Base-by-base conservation (phyloP, 2,888 invertebrate genomes). In the Noctua fimbriata region DNA sequence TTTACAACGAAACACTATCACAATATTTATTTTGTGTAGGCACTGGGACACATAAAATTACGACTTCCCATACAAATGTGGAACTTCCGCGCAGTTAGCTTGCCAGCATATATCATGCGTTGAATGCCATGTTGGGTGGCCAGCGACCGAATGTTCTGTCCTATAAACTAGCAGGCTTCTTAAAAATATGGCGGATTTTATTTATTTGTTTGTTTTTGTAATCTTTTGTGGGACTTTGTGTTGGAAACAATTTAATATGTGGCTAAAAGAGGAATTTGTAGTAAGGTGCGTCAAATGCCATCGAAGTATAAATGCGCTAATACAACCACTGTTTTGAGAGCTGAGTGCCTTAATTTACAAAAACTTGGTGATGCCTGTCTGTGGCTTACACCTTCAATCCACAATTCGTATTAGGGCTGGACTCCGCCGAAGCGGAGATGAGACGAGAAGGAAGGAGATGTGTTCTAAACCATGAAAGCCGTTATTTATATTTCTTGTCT, bases 21-120 rank as follows among this genome's bases (percentile, higher is more conserved):
- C 73, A 85, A 78, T 78, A 79, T 88, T 87, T 89, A 87, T 89
- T 89, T 73, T 73, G 55, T 77, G 76, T 69, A 69, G 55, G 75
- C 71, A 71, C 24, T 79, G 88, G 79, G 87, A 82, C 87, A 85
- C 76, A 76, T 84, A 87, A 87, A 91, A 90, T 91, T 91, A 91
- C 85, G 90, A 87, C 89, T 92, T 91, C 91, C 91, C 82, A 87
- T 90, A 90, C 90, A 90, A 90, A 91, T 88, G 83, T 87, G 85
- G 87, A 87, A 89, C 88, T 91, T 91, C 90, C 91, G 90, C 90
- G 89, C 88, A 87, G 90, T 90, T 90, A 85, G 83, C 84, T 85
- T 87, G 84, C 83, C 84, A 87, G 86, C 89, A 87, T 91, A 90
- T 89, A 90, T 91, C 89, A 90, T 87, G 81, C 79, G 79, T 76